Evolutionary conservation across 2,113 vertebrate genomes (phyloP).

Genomic region (Plectropomus leopardus): DNA sequence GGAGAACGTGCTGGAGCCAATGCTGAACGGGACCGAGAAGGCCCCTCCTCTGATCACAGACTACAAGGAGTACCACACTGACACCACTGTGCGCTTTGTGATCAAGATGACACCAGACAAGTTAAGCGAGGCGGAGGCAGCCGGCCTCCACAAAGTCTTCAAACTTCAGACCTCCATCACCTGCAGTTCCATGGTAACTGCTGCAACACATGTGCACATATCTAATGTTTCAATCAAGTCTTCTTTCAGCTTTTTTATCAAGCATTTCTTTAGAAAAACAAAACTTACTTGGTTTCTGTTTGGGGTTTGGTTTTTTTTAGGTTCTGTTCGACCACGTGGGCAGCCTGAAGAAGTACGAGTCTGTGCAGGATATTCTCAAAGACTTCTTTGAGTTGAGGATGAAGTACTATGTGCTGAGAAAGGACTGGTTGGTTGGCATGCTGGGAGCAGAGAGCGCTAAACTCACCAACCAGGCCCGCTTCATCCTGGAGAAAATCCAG

Average conservation of each 20-base stretch:
- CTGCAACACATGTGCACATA: background rate
- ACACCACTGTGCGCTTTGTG: slow-evolving; percentile 94
- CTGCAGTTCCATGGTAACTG: slow-evolving; percentile 94
- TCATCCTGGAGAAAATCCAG: slow-evolving; percentile 98
- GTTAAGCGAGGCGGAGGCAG: slow-evolving; percentile 88
- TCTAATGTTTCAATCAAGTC: background rate
- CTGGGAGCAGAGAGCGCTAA: slow-evolving; percentile 91
- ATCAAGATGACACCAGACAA: slow-evolving; percentile 94
- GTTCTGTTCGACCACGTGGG: slow-evolving; percentile 97
- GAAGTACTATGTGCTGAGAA: slow-evolving; percentile 93
- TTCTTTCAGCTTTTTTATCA: too few relatives aligned
- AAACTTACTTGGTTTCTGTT: too few relatives aligned
- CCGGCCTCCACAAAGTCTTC: slow-evolving; percentile 96
- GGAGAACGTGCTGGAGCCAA: slow-evolving; percentile 95
- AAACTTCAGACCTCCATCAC: slow-evolving; percentile 94
- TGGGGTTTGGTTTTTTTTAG: slow-evolving; percentile 75
- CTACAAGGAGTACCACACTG: slow-evolving; percentile 98
- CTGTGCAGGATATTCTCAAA: slow-evolving; percentile 90
- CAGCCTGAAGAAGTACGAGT: slow-evolving; percentile 95
- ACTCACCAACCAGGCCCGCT: slow-evolving; percentile 96
- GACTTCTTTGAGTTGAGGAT: slow-evolving; percentile 95
- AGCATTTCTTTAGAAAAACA: too few relatives aligned
- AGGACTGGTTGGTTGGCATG: slow-evolving; percentile 96
- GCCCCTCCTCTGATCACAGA: slow-evolving; percentile 93
- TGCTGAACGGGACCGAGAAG: slow-evolving; percentile 97